A percentile compares a stretch with the other conserved stretches of the same genome.
Conservation (phyloP, 2,797 vertebrate species). For the Vultur gryphus region DNA sequence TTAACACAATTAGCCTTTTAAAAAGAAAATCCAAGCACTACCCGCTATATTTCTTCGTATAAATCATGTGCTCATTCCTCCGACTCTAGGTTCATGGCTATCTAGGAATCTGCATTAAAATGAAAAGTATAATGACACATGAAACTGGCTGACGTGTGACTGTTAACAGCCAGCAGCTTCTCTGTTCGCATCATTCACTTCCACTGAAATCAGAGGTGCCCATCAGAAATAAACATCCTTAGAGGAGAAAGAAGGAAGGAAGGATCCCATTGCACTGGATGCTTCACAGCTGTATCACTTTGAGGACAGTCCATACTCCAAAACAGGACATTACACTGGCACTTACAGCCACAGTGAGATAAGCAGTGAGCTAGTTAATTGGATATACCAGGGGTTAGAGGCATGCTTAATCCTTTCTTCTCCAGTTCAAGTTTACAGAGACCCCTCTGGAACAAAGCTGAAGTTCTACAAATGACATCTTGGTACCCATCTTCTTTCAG, state of each 20-base stretch:
- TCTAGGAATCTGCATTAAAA: conserved; percentile 33
- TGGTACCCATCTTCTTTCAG: neutral
- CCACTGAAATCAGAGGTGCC: neutral
- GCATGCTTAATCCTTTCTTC: neutral
- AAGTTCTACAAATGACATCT: neutral
- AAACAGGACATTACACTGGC: neutral
- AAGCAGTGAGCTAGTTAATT: neutral
- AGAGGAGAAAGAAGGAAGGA: neutral
- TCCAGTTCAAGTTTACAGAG: neutral
- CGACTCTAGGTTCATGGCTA: neutral
- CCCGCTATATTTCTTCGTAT: neutral
- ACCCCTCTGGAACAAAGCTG: neutral
- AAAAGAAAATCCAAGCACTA: conserved; percentile 28
- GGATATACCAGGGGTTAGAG: neutral
- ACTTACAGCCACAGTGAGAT: neutral
- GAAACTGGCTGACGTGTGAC: neutral
- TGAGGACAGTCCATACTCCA: neutral
- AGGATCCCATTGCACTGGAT: neutral
- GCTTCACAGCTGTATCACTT: neutral
- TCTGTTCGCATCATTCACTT: neutral
- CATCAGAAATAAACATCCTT: neutral
- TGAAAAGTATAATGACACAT: neutral
- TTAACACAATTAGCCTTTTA: conserved; percentile 62
- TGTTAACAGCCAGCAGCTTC: neutral
- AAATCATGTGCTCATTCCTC: neutral